A percentile compares a stretch with the other conserved stretches of the same genome.
Evolutionary conservation across 1,140 invertebrate species (phyloP).

Genomic region (Scaptomyza hsui): DNA sequence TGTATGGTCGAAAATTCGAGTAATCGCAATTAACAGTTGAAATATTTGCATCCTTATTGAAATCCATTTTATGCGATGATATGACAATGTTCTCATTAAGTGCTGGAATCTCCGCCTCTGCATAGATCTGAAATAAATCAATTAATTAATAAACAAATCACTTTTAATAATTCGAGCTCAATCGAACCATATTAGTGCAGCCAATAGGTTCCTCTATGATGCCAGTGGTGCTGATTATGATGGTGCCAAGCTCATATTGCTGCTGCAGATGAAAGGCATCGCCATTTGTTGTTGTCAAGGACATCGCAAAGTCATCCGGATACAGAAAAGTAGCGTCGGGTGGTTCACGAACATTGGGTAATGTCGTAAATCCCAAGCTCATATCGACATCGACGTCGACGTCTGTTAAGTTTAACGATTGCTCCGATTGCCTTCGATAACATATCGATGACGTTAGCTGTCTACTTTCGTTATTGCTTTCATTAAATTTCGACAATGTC

Average conservation of each 20-base stretch:
- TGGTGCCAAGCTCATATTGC: conserved; percentile 58
- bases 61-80: conserved; percentile 37
- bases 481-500: no score
- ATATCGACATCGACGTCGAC: not conserved
- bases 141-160: not conserved
- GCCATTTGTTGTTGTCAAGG: conserved; percentile 13
- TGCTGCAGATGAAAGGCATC: conserved; percentile 26
- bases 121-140: conserved; percentile 38
- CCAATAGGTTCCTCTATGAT: conserved; percentile 29
- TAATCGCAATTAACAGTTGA: conserved; percentile 46
- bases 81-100: conserved; percentile 41
- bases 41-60: conserved; percentile 17
- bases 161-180: not conserved
- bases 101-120: conserved; percentile 40
- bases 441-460: no score
- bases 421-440: not conserved
- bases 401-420: conserved; percentile 5
- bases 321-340: not conserved
- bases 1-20: conserved; percentile 54
- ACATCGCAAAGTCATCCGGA: not conserved
- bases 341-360: conserved; percentile 6
- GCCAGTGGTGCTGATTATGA: conserved; percentile 41
- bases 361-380: conserved; percentile 5
- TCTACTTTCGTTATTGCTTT: not conserved
- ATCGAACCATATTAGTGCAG: conserved; percentile 37